phyloP scores from a whole-genome alignment of 2,113 vertebrate species.

The Burhinus oedicnemus region DNA sequence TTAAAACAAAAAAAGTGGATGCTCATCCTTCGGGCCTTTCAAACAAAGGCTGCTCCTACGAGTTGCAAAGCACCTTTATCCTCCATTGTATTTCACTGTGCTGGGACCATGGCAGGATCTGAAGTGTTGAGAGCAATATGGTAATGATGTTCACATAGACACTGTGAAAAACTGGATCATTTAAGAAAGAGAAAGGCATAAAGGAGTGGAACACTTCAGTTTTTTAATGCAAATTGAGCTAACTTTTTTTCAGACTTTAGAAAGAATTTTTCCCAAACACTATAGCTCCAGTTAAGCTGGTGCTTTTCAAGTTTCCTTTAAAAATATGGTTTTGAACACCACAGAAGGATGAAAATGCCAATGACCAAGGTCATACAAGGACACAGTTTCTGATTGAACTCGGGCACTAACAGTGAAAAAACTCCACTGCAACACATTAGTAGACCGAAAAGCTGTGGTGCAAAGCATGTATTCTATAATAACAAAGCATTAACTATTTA shows the following conservation, averaged over 20 bases:
- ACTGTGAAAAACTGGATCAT: conserved; percentile 15
- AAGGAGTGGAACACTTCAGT: conserved; percentile 12
- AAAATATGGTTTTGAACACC: conserved; percentile 43
- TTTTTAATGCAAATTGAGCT: conserved; percentile 36
- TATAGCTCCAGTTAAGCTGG: conserved; percentile 4
- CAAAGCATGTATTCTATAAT: neutral
- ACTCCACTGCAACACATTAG: neutral
- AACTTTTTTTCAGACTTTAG: conserved; percentile 15
- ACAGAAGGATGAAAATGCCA: conserved; percentile 32
- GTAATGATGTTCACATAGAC: conserved; percentile 36
- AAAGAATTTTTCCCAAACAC: conserved; percentile 10
- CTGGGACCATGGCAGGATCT: neutral
- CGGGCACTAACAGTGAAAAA: neutral
- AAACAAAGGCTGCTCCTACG: neutral
- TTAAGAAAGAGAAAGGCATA: conserved; percentile 21
- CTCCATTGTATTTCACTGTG: neutral
- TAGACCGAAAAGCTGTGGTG: neutral
- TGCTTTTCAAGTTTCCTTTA: conserved; percentile 48
- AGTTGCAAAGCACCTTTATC: neutral
- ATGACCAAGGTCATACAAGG: conserved; percentile 17
- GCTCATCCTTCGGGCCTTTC: conserved; percentile 13
- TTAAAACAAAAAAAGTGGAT: conserved; percentile 11
- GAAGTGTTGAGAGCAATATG: conserved; percentile 20
- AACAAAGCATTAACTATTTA: neutral
- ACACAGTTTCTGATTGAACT: conserved; percentile 1